Evolutionary conservation across 1,140 invertebrate species (phyloP).

Genomic region (Octopus sinensis): DNA sequence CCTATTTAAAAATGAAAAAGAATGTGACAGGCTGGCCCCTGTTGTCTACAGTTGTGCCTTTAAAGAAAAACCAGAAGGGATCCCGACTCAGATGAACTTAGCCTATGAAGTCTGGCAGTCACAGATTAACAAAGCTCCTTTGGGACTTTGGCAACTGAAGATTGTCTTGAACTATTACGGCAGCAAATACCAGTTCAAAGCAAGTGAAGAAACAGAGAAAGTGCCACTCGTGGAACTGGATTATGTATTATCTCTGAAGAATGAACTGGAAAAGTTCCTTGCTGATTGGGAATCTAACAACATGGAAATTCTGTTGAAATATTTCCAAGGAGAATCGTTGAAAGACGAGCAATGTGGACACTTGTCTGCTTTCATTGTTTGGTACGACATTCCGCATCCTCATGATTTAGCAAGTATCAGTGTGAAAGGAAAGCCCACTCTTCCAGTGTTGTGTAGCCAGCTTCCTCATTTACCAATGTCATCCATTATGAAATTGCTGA

Average conservation of each 20-base stretch:
- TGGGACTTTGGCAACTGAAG: slow-evolving; percentile 45
- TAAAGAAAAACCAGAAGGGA: slow-evolving; percentile 76
- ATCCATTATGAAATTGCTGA: slow-evolving; percentile 35
- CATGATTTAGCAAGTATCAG: slow-evolving; percentile 30
- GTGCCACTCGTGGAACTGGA: slow-evolving; percentile 41
- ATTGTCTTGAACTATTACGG: slow-evolving; percentile 42
- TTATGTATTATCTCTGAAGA: slow-evolving; percentile 40
- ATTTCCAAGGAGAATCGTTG: slow-evolving; percentile 36
- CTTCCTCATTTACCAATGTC: slow-evolving; percentile 30
- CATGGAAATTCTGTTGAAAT: slow-evolving; percentile 30
- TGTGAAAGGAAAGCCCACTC: slow-evolving; percentile 30
- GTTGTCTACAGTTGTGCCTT: slow-evolving; percentile 83
- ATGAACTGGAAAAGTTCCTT: slow-evolving; percentile 37
- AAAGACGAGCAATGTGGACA: slow-evolving; percentile 27
- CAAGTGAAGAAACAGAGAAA: slow-evolving; percentile 15
- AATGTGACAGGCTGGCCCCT: slow-evolving; percentile 63
- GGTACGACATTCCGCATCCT: slow-evolving; percentile 46
- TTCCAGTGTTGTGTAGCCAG: slow-evolving; percentile 29
- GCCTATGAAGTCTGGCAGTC: slow-evolving; percentile 43
- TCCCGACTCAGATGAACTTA: slow-evolving; percentile 62
- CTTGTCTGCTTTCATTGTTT: slow-evolving; percentile 39
- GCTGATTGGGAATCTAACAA: slow-evolving; percentile 46
- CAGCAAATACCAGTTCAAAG: slow-evolving; percentile 21
- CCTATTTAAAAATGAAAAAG: neutral
- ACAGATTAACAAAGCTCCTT: neutral